phyloP scores from a whole-genome alignment of 2,888 invertebrate genomes.

The Leuctra nigra region DNA sequence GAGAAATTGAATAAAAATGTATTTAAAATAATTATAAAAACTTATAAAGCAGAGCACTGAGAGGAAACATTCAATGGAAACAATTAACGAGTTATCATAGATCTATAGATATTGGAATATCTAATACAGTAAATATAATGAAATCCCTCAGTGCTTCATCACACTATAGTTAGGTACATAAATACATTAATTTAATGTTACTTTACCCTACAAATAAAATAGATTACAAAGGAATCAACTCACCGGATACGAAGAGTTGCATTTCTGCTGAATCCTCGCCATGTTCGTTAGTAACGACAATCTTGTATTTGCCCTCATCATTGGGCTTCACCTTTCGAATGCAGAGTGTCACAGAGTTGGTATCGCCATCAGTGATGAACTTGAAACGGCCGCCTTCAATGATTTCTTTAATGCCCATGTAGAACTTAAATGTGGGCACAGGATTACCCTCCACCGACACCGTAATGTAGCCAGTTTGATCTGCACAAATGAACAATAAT shows the following conservation, averaged over 20 bases:
- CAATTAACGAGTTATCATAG: too few species aligned
- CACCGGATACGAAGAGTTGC: conserved; percentile 93
- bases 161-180: too few species aligned
- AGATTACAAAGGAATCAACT: conserved; percentile 29
- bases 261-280: conserved; percentile 95
- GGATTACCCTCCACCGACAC: conserved; percentile 92
- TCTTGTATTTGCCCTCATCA: conserved; percentile 94
- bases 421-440: conserved; percentile 91
- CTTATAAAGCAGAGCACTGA: too few species aligned
- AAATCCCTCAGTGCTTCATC: too few species aligned
- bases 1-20: too few species aligned
- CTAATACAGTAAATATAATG: too few species aligned
- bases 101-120: too few species aligned
- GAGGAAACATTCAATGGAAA: too few species aligned
- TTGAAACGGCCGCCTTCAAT: conserved; percentile 94
- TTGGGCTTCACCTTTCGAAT: conserved; percentile 94
- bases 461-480: conserved; percentile 87
- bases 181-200: too few species aligned
- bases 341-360: conserved; percentile 85
- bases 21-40: too few species aligned
- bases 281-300: conserved; percentile 86
- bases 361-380: conserved; percentile 89
- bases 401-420: conserved; percentile 88
- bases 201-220: neutral
- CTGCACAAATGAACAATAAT: conserved; percentile 46